phyloP scores from a whole-genome alignment of 2,797 vertebrate genomes.

The Crypturellus tataupa region DNA sequence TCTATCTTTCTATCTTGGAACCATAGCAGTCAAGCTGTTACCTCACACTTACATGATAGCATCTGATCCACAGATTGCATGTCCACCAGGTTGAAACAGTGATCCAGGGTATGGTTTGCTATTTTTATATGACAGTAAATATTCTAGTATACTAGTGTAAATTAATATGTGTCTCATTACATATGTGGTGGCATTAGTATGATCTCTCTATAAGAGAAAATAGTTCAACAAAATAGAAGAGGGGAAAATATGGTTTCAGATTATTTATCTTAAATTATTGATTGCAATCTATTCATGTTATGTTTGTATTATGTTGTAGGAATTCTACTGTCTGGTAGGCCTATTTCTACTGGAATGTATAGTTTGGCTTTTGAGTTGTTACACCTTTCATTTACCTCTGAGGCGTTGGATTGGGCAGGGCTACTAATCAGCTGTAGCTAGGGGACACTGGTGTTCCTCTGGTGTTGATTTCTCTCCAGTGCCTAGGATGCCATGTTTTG shows the following conservation, averaged over 20 bases:
- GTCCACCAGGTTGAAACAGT: neutral
- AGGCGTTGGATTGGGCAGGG: neutral
- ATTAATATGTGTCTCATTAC: neutral
- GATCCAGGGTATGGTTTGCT: neutral
- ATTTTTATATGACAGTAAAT: neutral
- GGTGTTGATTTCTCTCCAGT: neutral
- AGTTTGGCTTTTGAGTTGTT: neutral
- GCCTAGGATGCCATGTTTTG: neutral
- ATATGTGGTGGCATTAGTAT: neutral
- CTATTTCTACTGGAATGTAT: neutral
- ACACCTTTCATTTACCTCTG: neutral
- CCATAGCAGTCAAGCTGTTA: neutral
- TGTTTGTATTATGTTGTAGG: neutral
- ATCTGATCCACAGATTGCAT: neutral
- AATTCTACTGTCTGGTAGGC: neutral
- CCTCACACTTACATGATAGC: neutral
- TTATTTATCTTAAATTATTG: neutral
- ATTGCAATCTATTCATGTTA: neutral
- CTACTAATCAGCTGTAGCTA: neutral
- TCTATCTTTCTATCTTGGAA: neutral
- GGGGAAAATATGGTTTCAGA: neutral
- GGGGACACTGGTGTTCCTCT: neutral
- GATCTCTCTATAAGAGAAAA: neutral
- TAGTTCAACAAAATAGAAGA: neutral
- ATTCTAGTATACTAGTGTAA: neutral